Conservation (phyloP, 2,113 vertebrate species). For the Nycticryphes semicollaris region DNA sequence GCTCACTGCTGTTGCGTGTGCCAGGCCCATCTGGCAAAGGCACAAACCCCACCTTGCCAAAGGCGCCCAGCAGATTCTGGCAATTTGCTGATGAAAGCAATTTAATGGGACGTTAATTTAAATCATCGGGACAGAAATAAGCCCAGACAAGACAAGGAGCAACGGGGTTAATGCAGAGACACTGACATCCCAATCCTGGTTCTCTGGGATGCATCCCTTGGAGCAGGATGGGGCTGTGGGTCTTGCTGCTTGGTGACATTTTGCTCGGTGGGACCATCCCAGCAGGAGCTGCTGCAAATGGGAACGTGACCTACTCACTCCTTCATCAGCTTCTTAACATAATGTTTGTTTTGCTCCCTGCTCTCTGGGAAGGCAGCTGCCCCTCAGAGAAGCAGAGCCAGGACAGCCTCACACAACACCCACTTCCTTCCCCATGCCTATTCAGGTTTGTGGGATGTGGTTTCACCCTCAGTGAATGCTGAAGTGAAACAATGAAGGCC, state of each 20-base stretch:
- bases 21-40: background rate
- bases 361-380: rapidly evolving
- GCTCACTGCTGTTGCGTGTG: background rate
- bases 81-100: background rate
- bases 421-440: background rate
- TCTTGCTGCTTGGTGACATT: background rate
- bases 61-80: background rate
- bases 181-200: background rate
- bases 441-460: background rate
- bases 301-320: background rate
- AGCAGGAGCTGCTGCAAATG: background rate
- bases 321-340: background rate
- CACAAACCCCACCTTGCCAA: background rate
- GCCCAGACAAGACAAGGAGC: background rate
- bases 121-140: background rate
- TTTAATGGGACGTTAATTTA: background rate
- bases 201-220: background rate
- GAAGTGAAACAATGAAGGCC: background rate
- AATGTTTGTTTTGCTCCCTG: background rate
- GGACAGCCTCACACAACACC: background rate
- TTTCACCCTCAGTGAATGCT: background rate
- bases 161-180: background rate
- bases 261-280: background rate
- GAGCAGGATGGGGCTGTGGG: background rate
- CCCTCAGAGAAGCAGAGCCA: background rate